A percentile compares a stretch with the other conserved stretches of the same genome.
phyloP scores from a whole-genome alignment of 2,888 invertebrate species.

The Kryphioiulus occultus region DNA sequence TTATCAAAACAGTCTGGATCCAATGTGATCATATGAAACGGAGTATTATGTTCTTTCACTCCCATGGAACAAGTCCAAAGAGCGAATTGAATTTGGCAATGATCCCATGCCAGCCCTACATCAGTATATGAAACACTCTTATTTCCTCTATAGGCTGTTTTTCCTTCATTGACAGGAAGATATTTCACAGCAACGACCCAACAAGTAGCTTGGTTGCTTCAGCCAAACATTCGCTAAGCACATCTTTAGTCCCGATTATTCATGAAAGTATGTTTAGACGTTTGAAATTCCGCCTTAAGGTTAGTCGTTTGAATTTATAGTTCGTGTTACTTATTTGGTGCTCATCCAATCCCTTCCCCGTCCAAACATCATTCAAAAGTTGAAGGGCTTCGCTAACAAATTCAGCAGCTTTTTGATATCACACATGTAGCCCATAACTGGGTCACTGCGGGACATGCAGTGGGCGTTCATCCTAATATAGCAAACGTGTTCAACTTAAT shows the following conservation, averaged over 20 bases:
- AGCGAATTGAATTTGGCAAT: not conserved
- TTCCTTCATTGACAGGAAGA: not conserved
- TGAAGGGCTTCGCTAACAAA: not conserved
- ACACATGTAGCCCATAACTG: not conserved
- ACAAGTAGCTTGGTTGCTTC: constrained; percentile 20
- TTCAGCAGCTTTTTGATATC: not conserved
- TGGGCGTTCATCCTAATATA: not conserved
- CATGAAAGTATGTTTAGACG: not conserved
- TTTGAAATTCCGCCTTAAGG: not conserved
- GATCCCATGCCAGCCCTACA: not conserved
- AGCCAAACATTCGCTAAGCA: not conserved
- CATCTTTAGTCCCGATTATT: not conserved
- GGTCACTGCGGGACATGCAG: not conserved
- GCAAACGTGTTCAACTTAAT: not conserved
- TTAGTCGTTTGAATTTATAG: not conserved
- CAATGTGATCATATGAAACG: no score
- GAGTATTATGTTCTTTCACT: no score
- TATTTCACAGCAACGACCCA: constrained; percentile 1
- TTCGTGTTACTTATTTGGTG: not conserved
- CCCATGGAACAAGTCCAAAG: not conserved
- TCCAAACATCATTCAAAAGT: no score
- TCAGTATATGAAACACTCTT: not conserved
- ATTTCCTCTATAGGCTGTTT: not conserved
- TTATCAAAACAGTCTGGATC: no score
- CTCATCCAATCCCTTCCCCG: not conserved